These are phyloP conservation scores for Leptopilina clavipes DNA, from an alignment of 1,140 invertebrate species.

Conservation along the genomic window DNA sequence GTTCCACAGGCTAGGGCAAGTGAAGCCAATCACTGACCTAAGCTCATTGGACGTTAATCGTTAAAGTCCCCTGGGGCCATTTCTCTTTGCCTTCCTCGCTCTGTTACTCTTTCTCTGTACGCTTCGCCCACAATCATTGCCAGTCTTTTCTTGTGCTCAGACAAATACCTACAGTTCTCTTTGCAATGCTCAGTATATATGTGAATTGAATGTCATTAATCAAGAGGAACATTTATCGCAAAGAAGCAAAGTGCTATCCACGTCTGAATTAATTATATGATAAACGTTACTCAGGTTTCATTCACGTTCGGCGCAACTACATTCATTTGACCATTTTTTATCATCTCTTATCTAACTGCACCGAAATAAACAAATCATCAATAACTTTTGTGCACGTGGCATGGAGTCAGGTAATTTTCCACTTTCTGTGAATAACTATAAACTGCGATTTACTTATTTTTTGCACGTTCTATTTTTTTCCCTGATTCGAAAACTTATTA, in stretches of 20 bases:
- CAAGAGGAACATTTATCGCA: slow-evolving; percentile 24
- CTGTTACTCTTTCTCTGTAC: neutral
- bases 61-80: slow-evolving; percentile 6
- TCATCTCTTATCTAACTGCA: slow-evolving; percentile 11
- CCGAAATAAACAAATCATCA: slow-evolving; percentile 17
- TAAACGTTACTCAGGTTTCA: slow-evolving; percentile 15
- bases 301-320: slow-evolving; percentile 5
- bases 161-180: neutral
- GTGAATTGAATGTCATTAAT: slow-evolving; percentile 30
- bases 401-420: slow-evolving; percentile 3
- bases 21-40: slow-evolving; percentile 23
- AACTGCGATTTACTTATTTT: neutral
- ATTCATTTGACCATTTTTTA: slow-evolving; percentile 15
- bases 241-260: slow-evolving; percentile 22
- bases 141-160: neutral
- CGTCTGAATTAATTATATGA: slow-evolving; percentile 33
- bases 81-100: slow-evolving; percentile 30
- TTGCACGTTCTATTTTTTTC: neutral
- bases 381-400: slow-evolving; percentile 11
- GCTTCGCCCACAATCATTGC: neutral
- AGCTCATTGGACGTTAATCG: neutral
- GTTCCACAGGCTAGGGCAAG: neutral
- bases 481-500: too few relatives aligned
- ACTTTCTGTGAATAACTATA: neutral
- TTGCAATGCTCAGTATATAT: slow-evolving; percentile 9